Evolutionary conservation across 1,140 invertebrate genomes (phyloP).

Genomic region (Himalopsyche phryganea): DNA sequence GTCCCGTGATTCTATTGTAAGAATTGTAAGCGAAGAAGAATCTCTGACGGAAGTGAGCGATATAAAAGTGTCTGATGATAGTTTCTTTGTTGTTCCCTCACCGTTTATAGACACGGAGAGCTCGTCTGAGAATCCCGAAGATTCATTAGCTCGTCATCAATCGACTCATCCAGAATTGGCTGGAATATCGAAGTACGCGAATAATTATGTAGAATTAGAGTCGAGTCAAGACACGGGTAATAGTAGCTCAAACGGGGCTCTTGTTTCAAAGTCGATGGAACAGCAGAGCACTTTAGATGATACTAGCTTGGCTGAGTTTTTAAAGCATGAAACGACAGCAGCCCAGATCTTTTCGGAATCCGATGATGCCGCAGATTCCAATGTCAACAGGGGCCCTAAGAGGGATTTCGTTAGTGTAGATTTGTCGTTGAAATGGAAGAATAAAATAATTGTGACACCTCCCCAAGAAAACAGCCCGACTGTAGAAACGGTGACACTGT

Average conservation of each 20-base stretch:
- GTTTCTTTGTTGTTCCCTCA: conserved; percentile 43
- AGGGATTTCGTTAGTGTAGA: conserved; percentile 35
- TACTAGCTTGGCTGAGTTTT: conserved; percentile 49
- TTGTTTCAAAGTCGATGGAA: conserved; percentile 42
- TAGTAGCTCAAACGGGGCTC: conserved; percentile 39
- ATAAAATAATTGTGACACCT: conserved; percentile 53
- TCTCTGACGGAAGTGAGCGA: conserved; percentile 62
- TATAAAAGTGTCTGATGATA: conserved; percentile 52
- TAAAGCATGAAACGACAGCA: conserved; percentile 46
- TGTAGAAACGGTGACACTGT: conserved; percentile 49
- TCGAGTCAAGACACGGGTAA: conserved; percentile 28
- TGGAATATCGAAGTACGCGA: not conserved
- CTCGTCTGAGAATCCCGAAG: conserved; percentile 44
- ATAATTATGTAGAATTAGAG: conserved; percentile 17
- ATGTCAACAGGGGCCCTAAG: conserved; percentile 27
- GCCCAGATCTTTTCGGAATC: conserved; percentile 43
- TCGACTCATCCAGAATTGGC: conserved; percentile 4
- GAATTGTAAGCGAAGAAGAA: conserved; percentile 61
- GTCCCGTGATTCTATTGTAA: conserved; percentile 40
- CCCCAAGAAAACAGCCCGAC: conserved; percentile 53
- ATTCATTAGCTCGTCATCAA: conserved; percentile 44
- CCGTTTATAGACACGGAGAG: conserved; percentile 52
- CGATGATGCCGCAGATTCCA: conserved; percentile 40
- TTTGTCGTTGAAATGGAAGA: conserved; percentile 51
- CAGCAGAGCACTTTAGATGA: conserved; percentile 51